Evolutionary conservation across 2,888 invertebrate species (phyloP), one percentile per base, ranked within the genome.

Genomic region (Amiota mariae): DNA sequence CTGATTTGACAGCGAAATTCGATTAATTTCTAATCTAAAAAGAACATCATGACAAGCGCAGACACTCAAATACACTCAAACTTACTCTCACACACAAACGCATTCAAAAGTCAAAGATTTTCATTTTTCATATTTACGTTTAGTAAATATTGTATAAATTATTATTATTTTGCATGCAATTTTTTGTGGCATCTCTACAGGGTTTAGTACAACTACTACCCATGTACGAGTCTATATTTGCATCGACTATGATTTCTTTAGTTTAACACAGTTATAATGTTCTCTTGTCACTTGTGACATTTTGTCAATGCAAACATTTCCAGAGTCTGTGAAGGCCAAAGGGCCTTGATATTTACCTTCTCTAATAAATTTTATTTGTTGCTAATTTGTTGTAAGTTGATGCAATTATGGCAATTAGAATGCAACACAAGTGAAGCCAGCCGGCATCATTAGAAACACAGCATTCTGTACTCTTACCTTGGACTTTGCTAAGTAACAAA

Each of bases 1-100:
- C 72, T 81, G 85, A 81, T 82, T 84, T 80, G 83, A 83, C 83
- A 83, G 83, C 78, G 78, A 83, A 83, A 83, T 83, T 83, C 83
- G 83, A 83, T 85, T 83, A 85, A 83, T 84, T 83, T 81, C 85
- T 83, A 83, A 83, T 83, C 83, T 81, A 82, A 77, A 78, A 84
- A n/a, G n/a, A n/a, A 83, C 83, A 79, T 78, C 77, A 72, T 78
- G 83, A 80, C 83, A 84, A 84, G 81, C 78, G 80, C 77, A 77
- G 76, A 75, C 75, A 49, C 74, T 74, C 72, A 57, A 75, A 56
- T 57, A 70, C 76, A 72, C 72, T 24, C 24, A 24, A 1, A 24
- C 24, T 24, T 24, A 24, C 24, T 24, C 24, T 24, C 20, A 49
- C 64, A 51, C 54, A 54, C 46, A 66, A 51, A 72, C 20, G 70